A percentile compares a stretch with the other conserved stretches of the same genome.
Evolutionary conservation across 2,797 vertebrate genomes (phyloP).

Genomic region (Pteronotus mesoamericanus): DNA sequence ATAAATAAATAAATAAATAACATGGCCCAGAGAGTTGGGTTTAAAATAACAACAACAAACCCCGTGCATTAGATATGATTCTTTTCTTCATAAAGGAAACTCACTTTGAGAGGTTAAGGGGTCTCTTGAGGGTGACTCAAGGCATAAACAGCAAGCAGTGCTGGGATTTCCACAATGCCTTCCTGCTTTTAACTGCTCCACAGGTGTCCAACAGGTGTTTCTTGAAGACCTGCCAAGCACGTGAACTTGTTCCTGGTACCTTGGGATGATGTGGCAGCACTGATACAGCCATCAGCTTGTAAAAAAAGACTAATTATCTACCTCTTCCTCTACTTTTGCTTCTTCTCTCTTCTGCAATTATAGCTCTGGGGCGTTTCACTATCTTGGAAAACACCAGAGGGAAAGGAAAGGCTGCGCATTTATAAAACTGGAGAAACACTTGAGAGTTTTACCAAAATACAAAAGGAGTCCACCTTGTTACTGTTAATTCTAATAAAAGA

Average conservation of each 20-base stretch:
- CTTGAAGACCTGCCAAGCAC: not conserved
- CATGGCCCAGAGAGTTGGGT: not conserved
- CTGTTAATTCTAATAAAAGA: not conserved
- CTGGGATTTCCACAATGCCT: not conserved
- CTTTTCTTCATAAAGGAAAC: not conserved
- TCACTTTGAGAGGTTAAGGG: not conserved
- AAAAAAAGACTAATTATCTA: slow-evolving; percentile 41
- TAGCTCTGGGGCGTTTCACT: not conserved
- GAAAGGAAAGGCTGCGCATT: not conserved
- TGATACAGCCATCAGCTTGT: not conserved
- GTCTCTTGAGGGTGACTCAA: not conserved
- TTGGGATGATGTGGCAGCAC: not conserved
- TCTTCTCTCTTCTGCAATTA: not conserved
- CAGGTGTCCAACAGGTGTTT: not conserved
- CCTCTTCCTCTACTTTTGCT: not conserved
- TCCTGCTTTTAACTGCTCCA: not conserved
- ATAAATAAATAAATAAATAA: not conserved
- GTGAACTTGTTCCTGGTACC: not conserved
- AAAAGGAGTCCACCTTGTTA: not conserved
- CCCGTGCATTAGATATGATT: not conserved
- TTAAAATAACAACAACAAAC: not conserved
- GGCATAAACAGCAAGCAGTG: not conserved
- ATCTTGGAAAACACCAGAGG: not conserved
- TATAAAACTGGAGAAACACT: not conserved
- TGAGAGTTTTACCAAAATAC: not conserved